These are phyloP conservation scores for Diorhabda carinulata DNA, from an alignment of 1,140 invertebrate genomes.

Conservation along the genomic window DNA sequence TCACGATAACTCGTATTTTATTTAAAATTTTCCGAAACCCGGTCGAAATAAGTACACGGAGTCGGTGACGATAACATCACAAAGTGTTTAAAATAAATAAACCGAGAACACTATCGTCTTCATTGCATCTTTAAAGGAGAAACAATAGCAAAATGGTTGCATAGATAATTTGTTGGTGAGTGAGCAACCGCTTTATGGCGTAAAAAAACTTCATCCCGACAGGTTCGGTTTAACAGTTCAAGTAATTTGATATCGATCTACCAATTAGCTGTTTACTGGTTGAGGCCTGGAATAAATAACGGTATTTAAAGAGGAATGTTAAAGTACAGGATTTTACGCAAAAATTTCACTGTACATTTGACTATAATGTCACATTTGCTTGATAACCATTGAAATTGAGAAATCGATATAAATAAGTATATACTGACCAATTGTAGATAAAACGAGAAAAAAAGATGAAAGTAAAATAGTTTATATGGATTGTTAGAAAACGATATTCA, in stretches of 20 bases:
- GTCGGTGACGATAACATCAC: not conserved
- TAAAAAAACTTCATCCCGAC: constrained; percentile 32
- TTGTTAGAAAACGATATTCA: too few relatives aligned
- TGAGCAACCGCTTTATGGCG: constrained; percentile 25
- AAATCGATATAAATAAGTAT: too few relatives aligned
- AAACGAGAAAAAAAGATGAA: too few relatives aligned
- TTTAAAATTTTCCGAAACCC: not conserved
- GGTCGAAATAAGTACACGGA: not conserved
- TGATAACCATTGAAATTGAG: too few relatives aligned
- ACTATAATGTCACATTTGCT: too few relatives aligned
- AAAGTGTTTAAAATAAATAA: constrained; percentile 7
- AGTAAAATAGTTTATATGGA: too few relatives aligned
- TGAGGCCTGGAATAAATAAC: constrained; percentile 33
- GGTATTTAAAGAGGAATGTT: not conserved
- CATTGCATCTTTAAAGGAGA: constrained; percentile 14
- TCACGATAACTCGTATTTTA: constrained; percentile 2
- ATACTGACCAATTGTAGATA: too few relatives aligned
- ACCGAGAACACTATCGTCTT: constrained; percentile 11
- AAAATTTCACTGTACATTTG: too few relatives aligned
- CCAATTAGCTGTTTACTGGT: constrained; percentile 42
- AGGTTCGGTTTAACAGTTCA: constrained; percentile 37
- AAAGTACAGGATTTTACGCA: too few relatives aligned
- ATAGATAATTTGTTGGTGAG: constrained; percentile 14
- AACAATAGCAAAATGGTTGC: constrained; percentile 26
- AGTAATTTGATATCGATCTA: constrained; percentile 40